Percentiles rank a stretch among this genome's conserved stretches.
phyloP scores from a whole-genome alignment of 2,888 invertebrate species.

The Argyresthia albistria region DNA sequence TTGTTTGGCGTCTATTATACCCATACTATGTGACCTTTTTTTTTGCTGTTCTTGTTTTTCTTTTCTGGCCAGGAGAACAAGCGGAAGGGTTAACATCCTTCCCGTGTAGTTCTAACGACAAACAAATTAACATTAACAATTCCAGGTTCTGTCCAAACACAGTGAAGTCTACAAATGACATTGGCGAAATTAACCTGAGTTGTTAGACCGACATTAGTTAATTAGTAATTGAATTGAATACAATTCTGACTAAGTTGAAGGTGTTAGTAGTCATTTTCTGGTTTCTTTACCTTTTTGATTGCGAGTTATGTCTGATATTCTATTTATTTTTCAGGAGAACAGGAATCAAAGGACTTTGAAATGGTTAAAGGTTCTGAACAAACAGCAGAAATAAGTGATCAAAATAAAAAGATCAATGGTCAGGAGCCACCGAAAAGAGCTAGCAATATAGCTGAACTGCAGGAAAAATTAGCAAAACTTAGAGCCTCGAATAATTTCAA shows the following conservation, averaged over 20 bases:
- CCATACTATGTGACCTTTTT: background rate
- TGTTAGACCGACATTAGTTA: background rate
- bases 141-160: too few species aligned
- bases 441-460: slow-evolving; percentile 75
- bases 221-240: background rate
- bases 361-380: slow-evolving; percentile 30
- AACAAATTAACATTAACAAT: too few species aligned
- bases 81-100: too few species aligned
- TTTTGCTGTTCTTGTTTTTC: background rate
- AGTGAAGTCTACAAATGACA: too few species aligned
- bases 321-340: slow-evolving; percentile 32
- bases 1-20: too few species aligned
- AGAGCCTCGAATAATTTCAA: slow-evolving; percentile 74
- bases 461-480: slow-evolving; percentile 74
- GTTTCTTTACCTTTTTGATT: slow-evolving; percentile 2
- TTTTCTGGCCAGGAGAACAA: too few species aligned
- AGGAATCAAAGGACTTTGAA: slow-evolving; percentile 48
- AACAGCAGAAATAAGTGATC: slow-evolving; percentile 21
- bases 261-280: too few species aligned
- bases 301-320: background rate
- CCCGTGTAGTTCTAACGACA: too few species aligned
- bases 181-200: too few species aligned
- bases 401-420: too few species aligned
- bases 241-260: too few species aligned
- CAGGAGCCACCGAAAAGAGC: slow-evolving; percentile 51